A percentile compares a stretch with the other conserved stretches of the same genome.
phyloP scores from a whole-genome alignment of 2,797 vertebrate species.

The Orientallactaga sibirica region DNA sequence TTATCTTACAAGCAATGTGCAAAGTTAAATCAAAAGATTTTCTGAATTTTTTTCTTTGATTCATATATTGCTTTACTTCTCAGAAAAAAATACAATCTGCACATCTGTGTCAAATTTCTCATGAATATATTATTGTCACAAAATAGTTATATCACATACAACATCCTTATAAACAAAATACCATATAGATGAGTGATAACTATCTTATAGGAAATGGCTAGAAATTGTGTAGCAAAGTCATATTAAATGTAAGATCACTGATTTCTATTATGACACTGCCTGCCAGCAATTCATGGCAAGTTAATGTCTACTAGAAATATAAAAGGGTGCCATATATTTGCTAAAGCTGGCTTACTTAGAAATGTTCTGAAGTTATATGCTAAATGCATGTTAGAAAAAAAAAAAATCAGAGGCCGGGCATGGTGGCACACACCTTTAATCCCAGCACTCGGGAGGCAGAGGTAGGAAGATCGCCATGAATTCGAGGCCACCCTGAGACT shows the following conservation, averaged over 20 bases:
- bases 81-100: constrained; percentile 15
- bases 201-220: constrained; percentile 20
- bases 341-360: neutral
- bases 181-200: neutral
- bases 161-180: constrained; percentile 3
- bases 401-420: too few species aligned
- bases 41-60: neutral
- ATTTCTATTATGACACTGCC: neutral
- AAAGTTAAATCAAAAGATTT: constrained; percentile 1
- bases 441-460: too few species aligned
- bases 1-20: neutral
- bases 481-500: too few species aligned
- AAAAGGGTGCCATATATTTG: neutral
- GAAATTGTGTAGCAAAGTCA: neutral
- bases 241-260: neutral
- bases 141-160: neutral
- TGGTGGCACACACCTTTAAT: too few species aligned
- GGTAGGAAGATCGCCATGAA: too few species aligned
- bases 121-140: constrained; percentile 15
- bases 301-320: constrained; percentile 45
- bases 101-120: neutral
- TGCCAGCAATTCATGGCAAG: constrained; percentile 43
- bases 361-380: constrained; percentile 14
- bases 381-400: neutral
- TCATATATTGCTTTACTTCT: neutral